These are phyloP conservation scores for Pristis pectinata DNA, from an alignment of 2,797 vertebrate species.

Conservation along the genomic window DNA sequence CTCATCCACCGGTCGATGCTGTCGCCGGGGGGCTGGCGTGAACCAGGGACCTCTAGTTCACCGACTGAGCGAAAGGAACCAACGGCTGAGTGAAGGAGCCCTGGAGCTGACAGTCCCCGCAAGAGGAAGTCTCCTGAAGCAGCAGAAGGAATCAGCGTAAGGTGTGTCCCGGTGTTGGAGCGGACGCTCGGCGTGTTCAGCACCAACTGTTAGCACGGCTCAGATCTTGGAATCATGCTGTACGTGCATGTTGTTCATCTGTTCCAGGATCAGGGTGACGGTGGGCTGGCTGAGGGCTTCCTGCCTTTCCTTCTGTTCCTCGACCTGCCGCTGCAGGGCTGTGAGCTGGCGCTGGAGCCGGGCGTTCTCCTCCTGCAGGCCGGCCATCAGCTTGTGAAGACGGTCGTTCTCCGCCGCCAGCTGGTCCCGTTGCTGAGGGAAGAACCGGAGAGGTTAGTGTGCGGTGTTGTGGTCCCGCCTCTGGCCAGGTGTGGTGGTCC, in stretches of 20 bases:
- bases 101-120: no score
- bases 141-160: no score
- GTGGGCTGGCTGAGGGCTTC: constrained; percentile 43
- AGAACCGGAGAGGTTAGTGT: no score
- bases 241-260: constrained; percentile 65
- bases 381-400: constrained; percentile 27
- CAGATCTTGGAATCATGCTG: constrained; percentile 41
- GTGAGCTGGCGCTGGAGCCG: constrained; percentile 35
- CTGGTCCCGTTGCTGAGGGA: constrained; percentile 35
- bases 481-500: no score
- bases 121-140: no score
- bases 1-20: no score
- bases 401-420: constrained; percentile 37
- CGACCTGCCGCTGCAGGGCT: constrained; percentile 28
- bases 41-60: no score
- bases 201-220: not conserved
- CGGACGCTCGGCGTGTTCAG: not conserved
- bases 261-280: constrained; percentile 59
- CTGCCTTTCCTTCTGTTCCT: not conserved
- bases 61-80: no score
- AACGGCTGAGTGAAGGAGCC: no score
- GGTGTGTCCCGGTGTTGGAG: no score
- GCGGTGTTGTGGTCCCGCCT: no score
- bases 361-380: constrained; percentile 42
- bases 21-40: no score